These are phyloP conservation scores for Zeus faber DNA, from an alignment of 2,113 vertebrate species.

Conservation along the genomic window DNA sequence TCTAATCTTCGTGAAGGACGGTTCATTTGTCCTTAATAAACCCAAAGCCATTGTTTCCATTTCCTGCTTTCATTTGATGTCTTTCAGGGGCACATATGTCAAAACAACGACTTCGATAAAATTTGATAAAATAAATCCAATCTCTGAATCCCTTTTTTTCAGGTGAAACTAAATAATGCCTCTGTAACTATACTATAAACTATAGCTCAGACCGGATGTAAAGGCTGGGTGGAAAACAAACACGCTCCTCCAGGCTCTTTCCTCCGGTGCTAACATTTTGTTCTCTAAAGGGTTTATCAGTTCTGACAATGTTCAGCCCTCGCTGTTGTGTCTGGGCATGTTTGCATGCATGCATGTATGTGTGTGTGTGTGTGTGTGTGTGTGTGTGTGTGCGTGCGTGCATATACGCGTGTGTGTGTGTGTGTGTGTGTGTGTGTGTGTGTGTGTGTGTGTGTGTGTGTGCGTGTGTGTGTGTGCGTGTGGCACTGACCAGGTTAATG, in stretches of 20 bases:
- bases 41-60: too few relatives aligned
- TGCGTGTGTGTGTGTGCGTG: slow-evolving; percentile 50
- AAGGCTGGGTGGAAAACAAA: slow-evolving; percentile 31
- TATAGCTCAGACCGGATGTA: slow-evolving; percentile 8
- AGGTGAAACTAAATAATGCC: too few relatives aligned
- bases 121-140: slow-evolving; percentile 5
- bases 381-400: slow-evolving; percentile 38
- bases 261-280: slow-evolving; percentile 22
- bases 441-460: slow-evolving; percentile 27
- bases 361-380: slow-evolving; percentile 4
- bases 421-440: slow-evolving; percentile 27
- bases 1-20: too few relatives aligned
- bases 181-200: too few relatives aligned
- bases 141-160: slow-evolving; percentile 8
- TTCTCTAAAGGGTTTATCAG: slow-evolving; percentile 30
- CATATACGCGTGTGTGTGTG: slow-evolving; percentile 6
- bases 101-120: slow-evolving; percentile 15
- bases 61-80: too few relatives aligned
- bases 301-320: slow-evolving; percentile 17
- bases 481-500: slow-evolving; percentile 70
- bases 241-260: slow-evolving; percentile 33
- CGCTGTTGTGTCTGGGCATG: slow-evolving; percentile 7
- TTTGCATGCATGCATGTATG: slow-evolving; percentile 21
- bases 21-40: too few relatives aligned
- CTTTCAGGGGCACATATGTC: slow-evolving; percentile 17